Conservation (phyloP, 1,140 invertebrate genomes). For the Drosophila virilis region DNA sequence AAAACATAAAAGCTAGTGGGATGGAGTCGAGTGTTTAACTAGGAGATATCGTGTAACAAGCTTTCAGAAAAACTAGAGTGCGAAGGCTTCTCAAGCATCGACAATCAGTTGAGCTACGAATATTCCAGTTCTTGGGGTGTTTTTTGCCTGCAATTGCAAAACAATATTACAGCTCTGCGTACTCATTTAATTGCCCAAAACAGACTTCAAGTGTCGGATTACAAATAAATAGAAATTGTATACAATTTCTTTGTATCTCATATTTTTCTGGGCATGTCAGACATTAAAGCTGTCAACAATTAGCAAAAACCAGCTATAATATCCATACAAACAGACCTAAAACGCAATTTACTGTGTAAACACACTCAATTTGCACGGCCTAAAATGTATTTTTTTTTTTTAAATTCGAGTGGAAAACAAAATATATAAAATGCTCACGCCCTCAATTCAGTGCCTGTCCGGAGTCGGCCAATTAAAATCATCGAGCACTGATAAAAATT, state of each 20-base stretch:
- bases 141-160: too few species aligned
- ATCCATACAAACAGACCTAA: constrained; percentile 29
- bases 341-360: constrained; percentile 47
- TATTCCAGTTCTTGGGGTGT: too few species aligned
- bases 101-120: too few species aligned
- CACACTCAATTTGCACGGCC: constrained; percentile 39
- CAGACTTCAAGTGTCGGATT: constrained; percentile 23
- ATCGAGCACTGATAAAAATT: constrained; percentile 24
- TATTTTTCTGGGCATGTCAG: not conserved
- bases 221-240: constrained; percentile 11
- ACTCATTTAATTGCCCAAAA: constrained; percentile 32
- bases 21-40: too few species aligned
- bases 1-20: too few species aligned
- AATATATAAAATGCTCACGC: constrained; percentile 8
- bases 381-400: not conserved
- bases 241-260: constrained; percentile 1
- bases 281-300: constrained; percentile 56
- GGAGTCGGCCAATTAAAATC: constrained; percentile 33
- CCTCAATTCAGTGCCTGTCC: constrained; percentile 4
- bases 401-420: too few species aligned
- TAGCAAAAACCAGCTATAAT: constrained; percentile 32
- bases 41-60: too few species aligned
- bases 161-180: too few species aligned
- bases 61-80: too few species aligned
- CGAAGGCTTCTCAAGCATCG: too few species aligned